Evolutionary conservation across 2,113 vertebrate species (phyloP), one percentile per base, ranked within the genome.

Genomic region (Nettapus auritus): DNA sequence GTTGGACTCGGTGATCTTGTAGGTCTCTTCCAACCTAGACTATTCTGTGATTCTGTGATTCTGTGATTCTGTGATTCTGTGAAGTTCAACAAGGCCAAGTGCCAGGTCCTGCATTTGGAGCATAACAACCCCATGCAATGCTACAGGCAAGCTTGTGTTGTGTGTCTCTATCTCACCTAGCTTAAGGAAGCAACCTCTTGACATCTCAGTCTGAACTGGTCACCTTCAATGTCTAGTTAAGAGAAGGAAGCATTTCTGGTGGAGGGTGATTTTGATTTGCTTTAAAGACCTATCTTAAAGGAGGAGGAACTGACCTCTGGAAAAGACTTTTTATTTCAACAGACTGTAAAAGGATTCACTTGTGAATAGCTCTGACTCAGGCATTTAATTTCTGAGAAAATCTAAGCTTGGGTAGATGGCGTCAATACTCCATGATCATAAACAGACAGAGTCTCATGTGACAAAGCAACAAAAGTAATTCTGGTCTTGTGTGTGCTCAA

Each of bases 271-370:
- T 92, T 88, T 20, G 36, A 57, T 86, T 92, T 88, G 22, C 82
- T 71, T 80, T 53, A 28, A 83, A 88, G 68, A 57, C 56, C 68
- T 83, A 9, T 66, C 63, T 77, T 36, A 62, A 33, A 80, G 71
- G n/a, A 90, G 62, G 36, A 82, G 57, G 52, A 87, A 55, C 79
- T 79, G 22, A 59, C 38, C 73, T 80, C 71, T 81, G 71, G 79
- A 88, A 94, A 66, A 76, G 52, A 22, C n/a, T 38, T 15, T 83
- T 52, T 68, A 57, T 94, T 76, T 94, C 88, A 92, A 22, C 42
- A 94, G 59, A 53, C 50, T 92, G 19, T 80, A 48, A 86, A 93
- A 86, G 56, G 29, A 80, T 69, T 44, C 20, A 7, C 6, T 5
- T 62, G 55, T 66, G 44, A 88, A 57, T 92, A 96, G 80, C 57